These are phyloP conservation scores for Rotaria macrura DNA, from an alignment of 2,888 invertebrate genomes.

Conservation along the genomic window DNA sequence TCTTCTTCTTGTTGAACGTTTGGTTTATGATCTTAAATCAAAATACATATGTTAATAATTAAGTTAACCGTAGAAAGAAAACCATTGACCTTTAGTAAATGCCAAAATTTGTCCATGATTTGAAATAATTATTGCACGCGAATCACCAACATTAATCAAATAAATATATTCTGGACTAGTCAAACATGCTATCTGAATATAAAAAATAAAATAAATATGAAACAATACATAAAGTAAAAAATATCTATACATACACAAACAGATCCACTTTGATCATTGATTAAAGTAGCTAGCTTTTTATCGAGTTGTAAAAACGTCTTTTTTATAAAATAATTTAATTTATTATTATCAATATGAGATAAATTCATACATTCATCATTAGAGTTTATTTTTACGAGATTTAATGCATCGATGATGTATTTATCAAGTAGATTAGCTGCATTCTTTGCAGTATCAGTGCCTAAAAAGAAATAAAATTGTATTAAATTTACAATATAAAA, in stretches of 20 bases:
- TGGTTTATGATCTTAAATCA: constrained; percentile 70
- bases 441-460: background rate
- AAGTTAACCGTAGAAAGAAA: background rate
- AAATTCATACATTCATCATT: background rate
- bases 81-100: background rate
- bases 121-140: constrained; percentile 77
- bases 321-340: background rate
- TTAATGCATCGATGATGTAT: too few species aligned
- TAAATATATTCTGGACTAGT: constrained; percentile 68
- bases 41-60: constrained; percentile 54
- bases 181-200: constrained; percentile 69
- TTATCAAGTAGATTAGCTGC: background rate
- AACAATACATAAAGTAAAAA: background rate
- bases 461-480: background rate
- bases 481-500: background rate
- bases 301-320: background rate
- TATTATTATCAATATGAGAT: background rate
- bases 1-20: constrained; percentile 73
- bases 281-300: background rate
- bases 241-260: background rate
- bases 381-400: too few species aligned
- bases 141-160: constrained; percentile 55
- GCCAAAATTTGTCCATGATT: constrained; percentile 54
- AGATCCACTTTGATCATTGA: background rate
- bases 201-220: background rate